A percentile compares a stretch with the other conserved stretches of the same genome.
phyloP scores from a whole-genome alignment of 2,113 vertebrate genomes.

The Monarcha castaneiventris region DNA sequence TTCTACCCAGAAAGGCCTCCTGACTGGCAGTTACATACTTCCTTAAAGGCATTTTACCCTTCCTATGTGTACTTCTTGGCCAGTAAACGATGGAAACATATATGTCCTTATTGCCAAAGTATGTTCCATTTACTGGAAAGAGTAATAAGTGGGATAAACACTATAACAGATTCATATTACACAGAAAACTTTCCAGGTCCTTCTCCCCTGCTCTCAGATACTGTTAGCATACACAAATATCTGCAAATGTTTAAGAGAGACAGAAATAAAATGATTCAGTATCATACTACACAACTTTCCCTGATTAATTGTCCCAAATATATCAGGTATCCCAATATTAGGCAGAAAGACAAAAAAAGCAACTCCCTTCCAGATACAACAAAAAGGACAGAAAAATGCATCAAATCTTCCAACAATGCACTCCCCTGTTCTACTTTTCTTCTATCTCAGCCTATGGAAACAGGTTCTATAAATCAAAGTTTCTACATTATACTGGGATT shows the following conservation, averaged over 20 bases:
- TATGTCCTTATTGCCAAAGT: constrained; percentile 44
- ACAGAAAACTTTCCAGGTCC: constrained; percentile 19
- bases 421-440: not conserved
- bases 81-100: constrained; percentile 46
- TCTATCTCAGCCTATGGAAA: not conserved
- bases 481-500: not conserved
- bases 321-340: not conserved
- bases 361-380: not conserved
- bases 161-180: constrained; percentile 26
- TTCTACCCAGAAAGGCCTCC: constrained; percentile 50
- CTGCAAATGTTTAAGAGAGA: not conserved
- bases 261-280: not conserved
- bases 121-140: constrained; percentile 57
- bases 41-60: constrained; percentile 27
- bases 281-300: not conserved
- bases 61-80: constrained; percentile 58
- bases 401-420: not conserved
- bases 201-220: not conserved
- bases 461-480: not conserved
- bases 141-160: constrained; percentile 33
- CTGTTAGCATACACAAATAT: not conserved
- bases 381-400: not conserved
- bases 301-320: not conserved
- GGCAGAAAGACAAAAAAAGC: constrained; percentile 1
- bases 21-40: constrained; percentile 27